These are phyloP conservation scores for Rhinoderma darwinii DNA, from an alignment of 2,113 vertebrate genomes.

Conservation along the genomic window DNA sequence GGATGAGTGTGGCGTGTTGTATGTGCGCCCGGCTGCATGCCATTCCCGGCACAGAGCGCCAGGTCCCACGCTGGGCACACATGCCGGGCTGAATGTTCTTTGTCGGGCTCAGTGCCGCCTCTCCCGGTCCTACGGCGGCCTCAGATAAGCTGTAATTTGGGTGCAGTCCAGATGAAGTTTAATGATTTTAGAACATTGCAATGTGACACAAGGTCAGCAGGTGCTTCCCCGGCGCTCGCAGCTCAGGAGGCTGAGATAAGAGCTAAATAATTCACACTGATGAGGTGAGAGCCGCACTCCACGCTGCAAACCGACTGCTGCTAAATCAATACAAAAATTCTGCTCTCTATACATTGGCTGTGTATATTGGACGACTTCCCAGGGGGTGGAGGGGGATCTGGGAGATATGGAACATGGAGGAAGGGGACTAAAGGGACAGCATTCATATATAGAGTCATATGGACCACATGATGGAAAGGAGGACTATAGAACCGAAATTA, in stretches of 20 bases:
- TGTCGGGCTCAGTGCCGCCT: neutral
- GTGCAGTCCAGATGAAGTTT: constrained; percentile 48
- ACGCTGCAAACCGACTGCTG: constrained; percentile 49
- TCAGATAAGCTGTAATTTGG: constrained; percentile 51
- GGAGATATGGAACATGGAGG: neutral
- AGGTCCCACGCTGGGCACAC: neutral
- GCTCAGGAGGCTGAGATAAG: constrained; percentile 52
- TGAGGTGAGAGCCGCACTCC: constrained; percentile 55
- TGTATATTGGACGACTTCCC: constrained; percentile 40
- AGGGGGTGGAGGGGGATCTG: neutral
- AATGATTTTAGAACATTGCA: constrained; percentile 53
- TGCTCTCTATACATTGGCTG: constrained; percentile 41
- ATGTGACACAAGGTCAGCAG: constrained; percentile 59
- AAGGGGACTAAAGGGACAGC: neutral
- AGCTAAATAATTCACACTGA: constrained; percentile 60
- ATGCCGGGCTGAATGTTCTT: neutral
- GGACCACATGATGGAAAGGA: neutral
- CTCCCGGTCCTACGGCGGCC: neutral
- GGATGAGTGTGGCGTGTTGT: neutral
- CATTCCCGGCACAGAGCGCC: neutral
- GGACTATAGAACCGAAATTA: neutral
- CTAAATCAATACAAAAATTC: constrained; percentile 57
- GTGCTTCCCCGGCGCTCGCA: constrained; percentile 44
- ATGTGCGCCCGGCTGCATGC: neutral
- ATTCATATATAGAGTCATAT: no score